phyloP scores from a whole-genome alignment of 2,113 vertebrate species.

The Ahaetulla prasina region DNA sequence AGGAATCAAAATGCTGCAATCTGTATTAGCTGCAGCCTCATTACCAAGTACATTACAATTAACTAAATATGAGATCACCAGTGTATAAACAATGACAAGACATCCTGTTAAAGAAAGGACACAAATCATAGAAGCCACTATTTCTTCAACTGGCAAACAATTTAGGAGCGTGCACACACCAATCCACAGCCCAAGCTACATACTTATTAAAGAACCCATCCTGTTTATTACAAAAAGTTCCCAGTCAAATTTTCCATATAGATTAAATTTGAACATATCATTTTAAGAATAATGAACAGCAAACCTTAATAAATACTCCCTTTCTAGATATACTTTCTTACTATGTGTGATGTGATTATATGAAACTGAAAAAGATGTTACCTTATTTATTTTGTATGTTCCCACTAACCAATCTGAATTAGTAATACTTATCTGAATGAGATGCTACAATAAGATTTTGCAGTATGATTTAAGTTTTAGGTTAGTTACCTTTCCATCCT shows the following conservation, averaged over 20 bases:
- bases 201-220: not conserved
- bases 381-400: not conserved
- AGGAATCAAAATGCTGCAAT: too few species aligned
- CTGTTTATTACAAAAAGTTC: not conserved
- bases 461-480: not conserved
- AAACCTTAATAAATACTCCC: not conserved
- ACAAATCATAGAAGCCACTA: not conserved
- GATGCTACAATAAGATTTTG: not conserved
- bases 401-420: not conserved
- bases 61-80: not conserved
- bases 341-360: not conserved
- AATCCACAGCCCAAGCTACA: not conserved
- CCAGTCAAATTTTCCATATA: not conserved
- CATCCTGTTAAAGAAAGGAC: not conserved
- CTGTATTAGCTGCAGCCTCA: too few species aligned
- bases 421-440: not conserved
- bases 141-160: not conserved
- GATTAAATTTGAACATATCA: conserved; percentile 12
- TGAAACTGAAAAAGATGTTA: not conserved
- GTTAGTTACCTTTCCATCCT: not conserved
- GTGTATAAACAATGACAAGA: not conserved
- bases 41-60: not conserved
- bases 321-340: not conserved
- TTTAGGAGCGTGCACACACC: not conserved
- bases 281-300: not conserved